phyloP scores from a whole-genome alignment of 2,113 vertebrate species.

The Ammospiza nelsoni region DNA sequence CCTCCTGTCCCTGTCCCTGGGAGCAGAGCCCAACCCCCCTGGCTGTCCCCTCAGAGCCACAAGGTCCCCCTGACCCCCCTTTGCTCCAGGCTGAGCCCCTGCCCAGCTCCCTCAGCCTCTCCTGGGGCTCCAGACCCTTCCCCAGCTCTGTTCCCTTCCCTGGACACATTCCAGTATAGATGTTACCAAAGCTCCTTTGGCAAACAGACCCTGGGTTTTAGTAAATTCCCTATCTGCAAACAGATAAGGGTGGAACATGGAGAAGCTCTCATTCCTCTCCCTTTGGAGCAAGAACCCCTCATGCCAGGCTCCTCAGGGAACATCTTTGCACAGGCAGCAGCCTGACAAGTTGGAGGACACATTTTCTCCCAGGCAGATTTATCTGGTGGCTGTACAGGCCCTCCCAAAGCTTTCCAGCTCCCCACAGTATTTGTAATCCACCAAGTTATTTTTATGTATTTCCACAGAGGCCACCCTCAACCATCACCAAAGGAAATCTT shows the following conservation, averaged over 20 bases:
- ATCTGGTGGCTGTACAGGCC: not conserved
- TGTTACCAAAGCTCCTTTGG: rapidly evolving
- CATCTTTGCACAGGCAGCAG: not conserved
- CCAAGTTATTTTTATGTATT: not conserved
- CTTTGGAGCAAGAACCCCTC: not conserved
- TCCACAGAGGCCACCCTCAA: not conserved
- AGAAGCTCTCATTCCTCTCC: not conserved
- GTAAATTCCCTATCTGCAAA: not conserved
- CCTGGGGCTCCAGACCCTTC: no score
- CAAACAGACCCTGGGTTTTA: not conserved
- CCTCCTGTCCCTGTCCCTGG: no score
- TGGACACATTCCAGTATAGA: rapidly evolving
- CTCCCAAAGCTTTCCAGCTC: not conserved
- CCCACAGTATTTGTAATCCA: not conserved
- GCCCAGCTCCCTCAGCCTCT: no score
- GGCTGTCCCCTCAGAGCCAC: no score
- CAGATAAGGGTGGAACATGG: not conserved
- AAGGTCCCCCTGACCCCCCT: no score
- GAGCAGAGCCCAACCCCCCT: no score
- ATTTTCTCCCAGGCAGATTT: not conserved
- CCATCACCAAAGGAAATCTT: not conserved
- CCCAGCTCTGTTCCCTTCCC: not conserved
- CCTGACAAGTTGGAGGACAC: not conserved
- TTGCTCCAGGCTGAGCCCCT: no score
- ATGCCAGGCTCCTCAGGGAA: not conserved